A percentile compares a stretch with the other conserved stretches of the same genome.
These are phyloP conservation scores for Cyclophora albipunctata DNA, from an alignment of 2,888 invertebrate species.

Conservation along the genomic window DNA sequence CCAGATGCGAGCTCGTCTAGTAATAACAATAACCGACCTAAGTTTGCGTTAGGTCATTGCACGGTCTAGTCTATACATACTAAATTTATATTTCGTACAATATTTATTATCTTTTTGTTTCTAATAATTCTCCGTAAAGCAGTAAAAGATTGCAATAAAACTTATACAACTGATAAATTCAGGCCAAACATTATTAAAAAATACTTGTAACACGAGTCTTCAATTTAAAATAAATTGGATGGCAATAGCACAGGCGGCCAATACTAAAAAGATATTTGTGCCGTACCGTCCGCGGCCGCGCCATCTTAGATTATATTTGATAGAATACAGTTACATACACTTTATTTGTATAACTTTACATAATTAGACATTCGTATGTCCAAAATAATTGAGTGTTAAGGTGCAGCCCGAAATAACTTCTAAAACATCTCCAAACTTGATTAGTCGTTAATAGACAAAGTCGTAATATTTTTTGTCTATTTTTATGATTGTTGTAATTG, in stretches of 20 bases:
- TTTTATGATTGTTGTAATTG: slow-evolving; percentile 26
- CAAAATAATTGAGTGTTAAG: slow-evolving; percentile 34
- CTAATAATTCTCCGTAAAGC: neutral
- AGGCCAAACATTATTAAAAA: slow-evolving; percentile 11
- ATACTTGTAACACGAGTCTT: slow-evolving; percentile 20
- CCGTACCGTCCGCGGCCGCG: slow-evolving; percentile 10
- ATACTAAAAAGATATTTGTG: slow-evolving; percentile 9
- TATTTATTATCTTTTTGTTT: neutral
- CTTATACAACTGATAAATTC: slow-evolving; percentile 14
- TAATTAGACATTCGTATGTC: slow-evolving; percentile 13
- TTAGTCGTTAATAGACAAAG: slow-evolving; percentile 21
- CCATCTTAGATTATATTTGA: slow-evolving; percentile 8
- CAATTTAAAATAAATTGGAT: slow-evolving; percentile 15
- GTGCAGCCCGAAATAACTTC: slow-evolving; percentile 12
- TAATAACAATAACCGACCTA: no score
- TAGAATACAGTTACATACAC: slow-evolving; percentile 18
- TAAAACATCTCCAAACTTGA: slow-evolving; percentile 16
- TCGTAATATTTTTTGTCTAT: slow-evolving; percentile 20
- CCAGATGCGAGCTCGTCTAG: no score
- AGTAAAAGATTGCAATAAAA: no score
- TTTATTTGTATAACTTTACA: slow-evolving; percentile 18
- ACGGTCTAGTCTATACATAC: no score
- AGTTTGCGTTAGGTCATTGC: no score
- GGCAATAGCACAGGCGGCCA: slow-evolving; percentile 8
- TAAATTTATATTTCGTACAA: no score